Evolutionary conservation across 2,113 vertebrate genomes (phyloP).

Genomic region (Rhineura floridana): DNA sequence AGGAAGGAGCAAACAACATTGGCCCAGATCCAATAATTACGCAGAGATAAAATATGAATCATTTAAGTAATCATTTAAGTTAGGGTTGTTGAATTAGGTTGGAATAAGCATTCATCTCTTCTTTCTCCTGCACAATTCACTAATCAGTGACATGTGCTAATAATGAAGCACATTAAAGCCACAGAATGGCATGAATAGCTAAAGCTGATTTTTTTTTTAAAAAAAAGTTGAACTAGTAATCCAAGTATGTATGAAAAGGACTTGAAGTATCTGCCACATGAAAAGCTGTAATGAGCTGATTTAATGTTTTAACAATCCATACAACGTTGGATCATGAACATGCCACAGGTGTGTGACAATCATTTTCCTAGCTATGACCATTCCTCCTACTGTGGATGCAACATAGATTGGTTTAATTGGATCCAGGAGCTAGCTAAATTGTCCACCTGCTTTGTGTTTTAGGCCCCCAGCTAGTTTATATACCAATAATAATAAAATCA

Average conservation of each 20-base stretch:
- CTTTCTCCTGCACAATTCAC: slow-evolving; percentile 13
- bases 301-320: slow-evolving; percentile 62
- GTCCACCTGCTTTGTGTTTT: slow-evolving; percentile 74
- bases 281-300: slow-evolving; percentile 71
- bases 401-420: slow-evolving; percentile 78
- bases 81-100: slow-evolving; percentile 38
- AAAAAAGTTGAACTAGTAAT: slow-evolving; percentile 70
- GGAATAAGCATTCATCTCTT: slow-evolving; percentile 49
- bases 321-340: slow-evolving; percentile 30
- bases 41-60: not conserved
- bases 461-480: slow-evolving; percentile 75
- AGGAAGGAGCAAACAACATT: not conserved
- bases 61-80: slow-evolving; percentile 13
- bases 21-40: not conserved
- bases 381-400: slow-evolving; percentile 71
- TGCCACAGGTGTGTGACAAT: slow-evolving; percentile 74
- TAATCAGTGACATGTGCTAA: slow-evolving; percentile 64
- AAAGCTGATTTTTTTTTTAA: slow-evolving; percentile 66
- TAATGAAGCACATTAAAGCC: slow-evolving; percentile 42
- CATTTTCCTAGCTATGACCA: slow-evolving; percentile 63
- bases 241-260: slow-evolving; percentile 69
- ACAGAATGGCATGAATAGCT: slow-evolving; percentile 54
- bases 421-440: slow-evolving; percentile 81
- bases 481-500: slow-evolving; percentile 80
- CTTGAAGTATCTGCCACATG: slow-evolving; percentile 63